These are phyloP conservation scores for Corythornis madagascariensis DNA, from an alignment of 2,113 vertebrate genomes.

Conservation along the genomic window DNA sequence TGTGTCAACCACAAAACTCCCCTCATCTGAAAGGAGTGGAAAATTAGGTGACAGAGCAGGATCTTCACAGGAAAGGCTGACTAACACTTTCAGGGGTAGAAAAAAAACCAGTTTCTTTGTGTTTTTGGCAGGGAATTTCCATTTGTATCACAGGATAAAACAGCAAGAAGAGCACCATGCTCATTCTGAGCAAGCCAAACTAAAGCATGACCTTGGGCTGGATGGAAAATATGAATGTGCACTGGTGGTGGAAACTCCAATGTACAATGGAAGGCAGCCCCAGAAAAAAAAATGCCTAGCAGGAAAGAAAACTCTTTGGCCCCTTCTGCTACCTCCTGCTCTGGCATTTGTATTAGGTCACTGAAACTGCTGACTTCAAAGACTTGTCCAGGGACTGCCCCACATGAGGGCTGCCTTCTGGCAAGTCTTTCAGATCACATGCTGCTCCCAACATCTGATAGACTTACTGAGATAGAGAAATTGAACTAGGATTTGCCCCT, in stretches of 20 bases:
- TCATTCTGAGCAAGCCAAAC: conserved; percentile 60
- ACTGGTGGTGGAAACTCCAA: conserved; percentile 47
- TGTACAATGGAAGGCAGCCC: conserved; percentile 21
- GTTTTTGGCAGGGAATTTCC: conserved; percentile 43
- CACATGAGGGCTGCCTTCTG: neutral
- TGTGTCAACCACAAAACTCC: neutral
- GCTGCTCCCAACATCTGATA: neutral
- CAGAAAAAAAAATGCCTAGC: neutral
- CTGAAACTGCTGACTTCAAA: neutral
- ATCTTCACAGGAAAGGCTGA: neutral
- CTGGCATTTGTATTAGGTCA: neutral
- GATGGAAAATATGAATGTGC: conserved; percentile 54
- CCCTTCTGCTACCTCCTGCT: neutral
- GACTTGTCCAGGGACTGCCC: neutral
- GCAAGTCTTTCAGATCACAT: neutral
- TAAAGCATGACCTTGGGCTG: conserved; percentile 48
- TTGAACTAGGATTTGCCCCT: neutral
- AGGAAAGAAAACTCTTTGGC: conserved; percentile 5
- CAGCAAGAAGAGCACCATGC: conserved; percentile 38
- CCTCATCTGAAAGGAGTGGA: neutral
- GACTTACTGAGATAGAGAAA: neutral
- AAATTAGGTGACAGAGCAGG: conserved; percentile 17
- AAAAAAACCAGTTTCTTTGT: neutral
- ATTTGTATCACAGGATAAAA: conserved; percentile 61
- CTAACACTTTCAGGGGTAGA: neutral